Evolutionary conservation across 2,113 vertebrate genomes (phyloP), one percentile per base, ranked within the genome.

Genomic region (Oxyura jamaicensis): DNA sequence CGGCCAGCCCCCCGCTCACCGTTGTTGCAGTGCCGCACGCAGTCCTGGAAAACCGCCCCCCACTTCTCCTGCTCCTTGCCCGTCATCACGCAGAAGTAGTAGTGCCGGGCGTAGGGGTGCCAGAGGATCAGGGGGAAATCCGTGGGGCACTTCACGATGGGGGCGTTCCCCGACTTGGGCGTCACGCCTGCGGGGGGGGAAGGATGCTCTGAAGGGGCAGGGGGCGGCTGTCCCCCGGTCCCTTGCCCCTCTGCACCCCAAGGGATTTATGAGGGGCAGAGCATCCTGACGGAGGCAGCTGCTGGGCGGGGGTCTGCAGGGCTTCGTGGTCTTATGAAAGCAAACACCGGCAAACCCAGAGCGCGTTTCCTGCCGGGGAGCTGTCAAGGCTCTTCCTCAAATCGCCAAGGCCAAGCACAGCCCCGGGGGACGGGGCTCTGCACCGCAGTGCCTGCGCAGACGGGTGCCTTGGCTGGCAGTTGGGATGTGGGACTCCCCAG

Each of bases 61-160:
- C 99, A 99, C 97, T 98, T 99, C 89, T 98, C 97, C 96, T 99
- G 99, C 95, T 99, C 99, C 42, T 99, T 98, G 95, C 99, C 99
- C 0, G 98, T 99, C 98, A 98, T 98, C 91, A 99, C 98, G 3
- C 98, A 99, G 98, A 99, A 99, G 97, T 99, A 99, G 75, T 99
- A 98, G 95, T 99, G 99, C 2, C 98, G 98, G 10, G 98, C 98
- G 1, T 98, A 99, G 4, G 99, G 99, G 75, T 99, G 99, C 99
- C 99, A 99, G 75, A 99, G 98, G 97, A 99, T 98, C 91, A 99
- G 98, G 0, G 98, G 98, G 96, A 98, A 99, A 96, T 98, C 95
- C 2, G 98, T 98, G 48, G 98, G 98, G 91, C 98, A 98, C 97
- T 99, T 99, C 92, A 99, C 93, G 55, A 99, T 98, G 13, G 98